Percentiles rank a stretch among this genome's conserved stretches.
Evolutionary conservation across 2,888 invertebrate species (phyloP).

Genomic region (Trichacis sp.): DNA sequence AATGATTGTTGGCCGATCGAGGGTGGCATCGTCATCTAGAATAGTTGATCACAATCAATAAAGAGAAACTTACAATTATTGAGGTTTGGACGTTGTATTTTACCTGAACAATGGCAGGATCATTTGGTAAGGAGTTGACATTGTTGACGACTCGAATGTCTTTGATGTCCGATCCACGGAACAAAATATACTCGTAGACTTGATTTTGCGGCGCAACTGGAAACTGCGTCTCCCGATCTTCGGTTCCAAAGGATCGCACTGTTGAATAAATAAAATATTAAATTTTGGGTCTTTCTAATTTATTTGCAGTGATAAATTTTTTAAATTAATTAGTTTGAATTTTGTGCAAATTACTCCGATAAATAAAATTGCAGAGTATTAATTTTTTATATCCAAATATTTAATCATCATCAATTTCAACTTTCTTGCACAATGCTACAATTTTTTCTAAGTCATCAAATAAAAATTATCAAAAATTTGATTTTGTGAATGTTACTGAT

Average conservation of each 20-base stretch:
- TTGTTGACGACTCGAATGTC: constrained; percentile 96
- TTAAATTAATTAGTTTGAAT: too few relatives aligned
- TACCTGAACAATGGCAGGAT: constrained; percentile 96
- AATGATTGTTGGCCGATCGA: constrained; percentile 74
- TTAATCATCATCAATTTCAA: neutral
- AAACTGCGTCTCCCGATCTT: constrained; percentile 95
- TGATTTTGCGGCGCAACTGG: constrained; percentile 97
- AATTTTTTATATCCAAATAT: too few relatives aligned
- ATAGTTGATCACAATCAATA: too few relatives aligned
- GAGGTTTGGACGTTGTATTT: constrained; percentile 30
- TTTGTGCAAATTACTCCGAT: too few relatives aligned
- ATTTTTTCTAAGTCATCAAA: too few relatives aligned
- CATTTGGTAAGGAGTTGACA: constrained; percentile 88
- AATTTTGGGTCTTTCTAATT: constrained; percentile 6
- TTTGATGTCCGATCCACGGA: constrained; percentile 98
- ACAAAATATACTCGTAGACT: constrained; percentile 98
- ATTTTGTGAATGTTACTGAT: too few relatives aligned
- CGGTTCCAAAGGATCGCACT: constrained; percentile 99
- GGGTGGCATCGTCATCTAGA: constrained; percentile 85
- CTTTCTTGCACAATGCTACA: too few relatives aligned
- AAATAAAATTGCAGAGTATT: too few relatives aligned
- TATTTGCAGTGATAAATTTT: too few relatives aligned
- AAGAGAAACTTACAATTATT: too few relatives aligned
- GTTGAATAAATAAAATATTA: too few relatives aligned
- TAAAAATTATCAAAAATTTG: too few relatives aligned